Evolutionary conservation across 2,797 vertebrate species (phyloP).

Genomic region (Gadopsis bispinosus): DNA sequence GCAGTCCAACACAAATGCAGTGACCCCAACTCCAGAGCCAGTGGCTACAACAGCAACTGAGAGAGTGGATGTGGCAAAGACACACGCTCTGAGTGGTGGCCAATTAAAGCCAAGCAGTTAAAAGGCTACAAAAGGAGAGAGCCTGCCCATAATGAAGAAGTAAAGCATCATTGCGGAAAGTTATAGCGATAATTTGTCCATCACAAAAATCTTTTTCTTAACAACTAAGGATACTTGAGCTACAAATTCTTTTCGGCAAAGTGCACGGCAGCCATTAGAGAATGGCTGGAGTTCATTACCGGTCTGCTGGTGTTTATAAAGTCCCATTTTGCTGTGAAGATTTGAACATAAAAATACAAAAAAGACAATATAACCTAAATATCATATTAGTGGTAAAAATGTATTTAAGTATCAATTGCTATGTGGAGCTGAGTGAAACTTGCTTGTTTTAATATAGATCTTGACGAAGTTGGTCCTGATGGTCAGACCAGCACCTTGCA

Average conservation of each 20-base stretch:
- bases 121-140: not conserved
- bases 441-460: no score
- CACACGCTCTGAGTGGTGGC: not conserved
- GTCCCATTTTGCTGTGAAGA: not conserved
- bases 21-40: slow-evolving; percentile 34
- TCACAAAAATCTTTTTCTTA: not conserved
- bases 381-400: no score
- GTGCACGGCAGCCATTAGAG: slow-evolving; percentile 1
- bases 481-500: no score
- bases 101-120: slow-evolving; percentile 22
- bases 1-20: slow-evolving; percentile 30
- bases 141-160: slow-evolving; percentile 4
- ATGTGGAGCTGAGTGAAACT: no score
- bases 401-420: no score
- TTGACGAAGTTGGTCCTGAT: no score
- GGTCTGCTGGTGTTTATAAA: not conserved
- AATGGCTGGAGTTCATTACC: not conserved
- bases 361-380: no score
- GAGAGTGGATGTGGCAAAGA: not conserved
- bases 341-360: no score
- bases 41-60: not conserved
- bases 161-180: not conserved
- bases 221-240: slow-evolving; percentile 3
- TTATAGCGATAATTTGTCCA: slow-evolving; percentile 11
- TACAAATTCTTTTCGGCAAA: not conserved